Percentiles rank a stretch among this genome's conserved stretches.
phyloP scores from a whole-genome alignment of 2,113 vertebrate species.

The Eptesicus fuscus region DNA sequence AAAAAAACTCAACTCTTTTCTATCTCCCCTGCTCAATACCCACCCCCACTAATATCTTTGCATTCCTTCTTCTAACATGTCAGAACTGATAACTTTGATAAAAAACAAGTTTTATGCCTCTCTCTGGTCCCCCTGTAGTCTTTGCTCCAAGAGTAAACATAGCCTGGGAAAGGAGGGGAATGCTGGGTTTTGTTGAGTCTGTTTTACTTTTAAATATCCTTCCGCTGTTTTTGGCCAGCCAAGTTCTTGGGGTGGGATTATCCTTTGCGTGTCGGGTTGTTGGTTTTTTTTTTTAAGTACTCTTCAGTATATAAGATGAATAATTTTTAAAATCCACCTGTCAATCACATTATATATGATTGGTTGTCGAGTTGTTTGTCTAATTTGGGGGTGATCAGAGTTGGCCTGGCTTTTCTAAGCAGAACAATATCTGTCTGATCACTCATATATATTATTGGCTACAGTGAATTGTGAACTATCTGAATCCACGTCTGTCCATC shows the following conservation, averaged over 20 bases:
- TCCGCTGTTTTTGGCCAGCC: constrained; percentile 16
- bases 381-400: neutral
- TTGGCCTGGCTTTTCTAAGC: neutral
- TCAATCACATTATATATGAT: neutral
- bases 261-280: neutral
- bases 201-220: constrained; percentile 47
- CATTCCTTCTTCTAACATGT: constrained; percentile 53
- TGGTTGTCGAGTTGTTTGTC: neutral
- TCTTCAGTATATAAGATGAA: neutral
- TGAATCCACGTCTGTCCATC: neutral
- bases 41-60: neutral
- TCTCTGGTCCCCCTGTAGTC: neutral
- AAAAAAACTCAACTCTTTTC: neutral
- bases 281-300: neutral
- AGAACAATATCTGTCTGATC: neutral
- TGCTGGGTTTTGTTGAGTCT: constrained; percentile 28
- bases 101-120: constrained; percentile 46
- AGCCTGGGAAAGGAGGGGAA: neutral
- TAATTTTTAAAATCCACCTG: neutral
- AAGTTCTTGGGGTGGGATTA: neutral
- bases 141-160: constrained; percentile 40
- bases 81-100: constrained; percentile 43
- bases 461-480: neutral
- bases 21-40: neutral
- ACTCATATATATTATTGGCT: neutral